These are phyloP conservation scores for Geophilus truncorum DNA, from an alignment of 2,888 invertebrate species.

Conservation along the genomic window DNA sequence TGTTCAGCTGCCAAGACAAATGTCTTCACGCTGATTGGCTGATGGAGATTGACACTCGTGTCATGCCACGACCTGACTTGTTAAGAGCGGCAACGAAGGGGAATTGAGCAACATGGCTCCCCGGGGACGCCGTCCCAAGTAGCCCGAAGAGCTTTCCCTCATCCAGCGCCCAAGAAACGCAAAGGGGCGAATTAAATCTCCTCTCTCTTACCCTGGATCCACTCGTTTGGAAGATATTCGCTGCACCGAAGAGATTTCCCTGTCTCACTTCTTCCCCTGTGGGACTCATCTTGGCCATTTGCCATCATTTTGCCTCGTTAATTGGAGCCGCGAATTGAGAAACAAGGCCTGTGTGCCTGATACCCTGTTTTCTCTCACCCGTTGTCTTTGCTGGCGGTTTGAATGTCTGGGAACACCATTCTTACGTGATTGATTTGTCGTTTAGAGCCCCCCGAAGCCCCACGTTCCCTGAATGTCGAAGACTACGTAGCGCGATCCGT, in stretches of 20 bases:
- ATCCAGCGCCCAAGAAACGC: background rate
- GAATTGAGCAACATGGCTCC: background rate
- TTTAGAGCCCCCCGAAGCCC: slow-evolving; percentile 27
- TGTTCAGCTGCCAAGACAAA: background rate
- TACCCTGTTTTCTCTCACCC: background rate
- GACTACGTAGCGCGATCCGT: background rate
- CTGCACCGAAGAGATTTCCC: background rate
- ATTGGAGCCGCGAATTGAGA: background rate
- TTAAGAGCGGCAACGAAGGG: background rate
- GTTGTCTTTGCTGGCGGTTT: background rate
- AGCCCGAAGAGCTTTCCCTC: background rate
- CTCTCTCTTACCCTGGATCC: background rate
- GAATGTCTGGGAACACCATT: no score
- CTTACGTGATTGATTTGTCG: background rate
- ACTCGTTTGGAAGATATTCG: background rate
- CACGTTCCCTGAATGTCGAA: background rate
- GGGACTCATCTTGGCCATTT: background rate
- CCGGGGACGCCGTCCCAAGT: background rate
- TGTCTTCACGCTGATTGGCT: background rate
- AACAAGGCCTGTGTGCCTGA: background rate
- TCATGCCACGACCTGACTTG: background rate
- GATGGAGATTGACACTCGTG: slow-evolving; percentile 4
- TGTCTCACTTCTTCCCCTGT: no score
- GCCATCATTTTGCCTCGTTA: background rate
- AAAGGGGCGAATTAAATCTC: background rate